Evolutionary conservation across 2,888 invertebrate genomes (phyloP), one percentile per base, ranked within the genome.

Genomic region (Sympetrum striolatum): DNA sequence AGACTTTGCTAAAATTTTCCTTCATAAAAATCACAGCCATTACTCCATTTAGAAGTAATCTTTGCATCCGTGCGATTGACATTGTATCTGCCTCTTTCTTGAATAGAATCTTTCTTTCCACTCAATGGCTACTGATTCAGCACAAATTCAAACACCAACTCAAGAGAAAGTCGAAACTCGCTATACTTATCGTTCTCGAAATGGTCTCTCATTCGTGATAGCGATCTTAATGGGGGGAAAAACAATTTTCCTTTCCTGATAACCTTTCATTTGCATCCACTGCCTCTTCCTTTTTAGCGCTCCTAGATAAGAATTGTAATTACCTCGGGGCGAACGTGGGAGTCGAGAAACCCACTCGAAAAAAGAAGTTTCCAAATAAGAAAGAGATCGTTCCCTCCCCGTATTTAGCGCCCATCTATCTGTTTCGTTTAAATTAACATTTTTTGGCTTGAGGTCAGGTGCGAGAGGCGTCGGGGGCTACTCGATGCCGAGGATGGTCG

Each of bases 401-500:
- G 73, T 73, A 31, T 25, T 73, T 25, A 73, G 31, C 73, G 5
- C 14, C 73, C 73, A 73, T 73, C 73, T 73, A 73, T 73, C 73
- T 12, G 2, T 73, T 73, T 31, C 73, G 31, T 73, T 73, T 73
- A 73, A 18, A 31, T 37, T 60, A 60, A 86, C 86, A 58, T 86
- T 86, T 80, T 81, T 86, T 86, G 86, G 60, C 82, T 82, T 53
- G 35, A 58, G 82, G 82, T 44, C 44, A 48, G 82, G 82, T 53
- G n/a, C 18, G 58, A 35, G 44, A 10, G 37, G 82, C 10, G 39
- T 2, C 6, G 39, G 39, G 6, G 82, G 31, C 60, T 60, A 15
- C 60, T n/a, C 18, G 22, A 22, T 25, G 10, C 73, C 86, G 37
- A 18, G 60, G 37, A 86, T 86, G 60, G 58, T 8, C 22, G 60